A percentile compares a stretch with the other conserved stretches of the same genome.
Conservation (phyloP, 2,113 vertebrate species). For the Apodemus sylvaticus region DNA sequence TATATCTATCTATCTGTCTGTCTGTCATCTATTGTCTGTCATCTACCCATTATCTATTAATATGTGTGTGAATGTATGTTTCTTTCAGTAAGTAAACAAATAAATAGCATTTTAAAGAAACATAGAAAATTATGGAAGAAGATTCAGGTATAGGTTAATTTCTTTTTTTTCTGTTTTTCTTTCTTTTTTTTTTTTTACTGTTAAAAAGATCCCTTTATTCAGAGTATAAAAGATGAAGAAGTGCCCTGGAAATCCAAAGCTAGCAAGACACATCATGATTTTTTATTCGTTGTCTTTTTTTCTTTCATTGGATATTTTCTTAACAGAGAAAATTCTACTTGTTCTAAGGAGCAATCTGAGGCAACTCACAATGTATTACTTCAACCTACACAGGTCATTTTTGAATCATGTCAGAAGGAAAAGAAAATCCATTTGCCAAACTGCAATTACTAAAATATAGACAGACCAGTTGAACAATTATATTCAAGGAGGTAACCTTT, state of each 20-base stretch:
- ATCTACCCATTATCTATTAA: not conserved
- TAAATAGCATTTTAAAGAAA: not conserved
- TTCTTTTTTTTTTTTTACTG: too few relatives aligned
- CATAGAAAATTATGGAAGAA: not conserved
- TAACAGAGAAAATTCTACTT: not conserved
- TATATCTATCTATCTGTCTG: not conserved
- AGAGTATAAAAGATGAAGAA: too few relatives aligned
- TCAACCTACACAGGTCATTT: not conserved
- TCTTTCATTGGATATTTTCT: too few relatives aligned
- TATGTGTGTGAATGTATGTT: not conserved
- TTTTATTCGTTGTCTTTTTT: too few relatives aligned
- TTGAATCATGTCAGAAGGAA: not conserved
- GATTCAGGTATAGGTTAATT: not conserved
- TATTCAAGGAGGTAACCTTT: slow-evolving; percentile 3
- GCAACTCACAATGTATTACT: not conserved
- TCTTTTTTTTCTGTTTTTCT: too few relatives aligned
- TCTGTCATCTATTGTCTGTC: not conserved
- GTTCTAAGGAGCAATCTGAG: not conserved
- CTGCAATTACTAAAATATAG: not conserved
- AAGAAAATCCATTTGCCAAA: not conserved
- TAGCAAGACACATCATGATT: too few relatives aligned
- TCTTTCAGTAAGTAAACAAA: not conserved
- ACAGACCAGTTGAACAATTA: not conserved
- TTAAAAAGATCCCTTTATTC: too few relatives aligned
- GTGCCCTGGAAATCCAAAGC: too few relatives aligned